Evolutionary conservation across 2,113 vertebrate species (phyloP).

Genomic region (Rallus limicola): DNA sequence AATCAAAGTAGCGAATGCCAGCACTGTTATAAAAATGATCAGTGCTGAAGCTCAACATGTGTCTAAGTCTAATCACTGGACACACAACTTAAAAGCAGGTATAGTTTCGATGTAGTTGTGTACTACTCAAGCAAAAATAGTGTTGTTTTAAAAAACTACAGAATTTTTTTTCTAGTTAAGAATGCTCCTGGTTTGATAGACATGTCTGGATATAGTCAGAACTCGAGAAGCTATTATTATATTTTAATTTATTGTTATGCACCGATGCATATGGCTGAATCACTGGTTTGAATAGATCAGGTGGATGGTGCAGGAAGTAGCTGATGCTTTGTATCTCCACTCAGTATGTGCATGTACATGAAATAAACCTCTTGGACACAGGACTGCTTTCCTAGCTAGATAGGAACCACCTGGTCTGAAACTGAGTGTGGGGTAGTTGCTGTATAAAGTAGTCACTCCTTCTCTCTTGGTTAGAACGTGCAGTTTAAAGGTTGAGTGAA

Average conservation of each 20-base stretch:
- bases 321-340: neutral
- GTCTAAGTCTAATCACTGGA: neutral
- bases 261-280: neutral
- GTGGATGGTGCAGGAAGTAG: neutral
- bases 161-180: neutral
- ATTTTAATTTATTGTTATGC: neutral
- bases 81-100: neutral
- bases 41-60: neutral
- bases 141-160: fast-evolving
- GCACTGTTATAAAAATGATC: neutral
- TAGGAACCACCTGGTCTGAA: neutral
- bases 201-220: neutral
- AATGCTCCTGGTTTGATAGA: neutral
- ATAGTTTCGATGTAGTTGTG: neutral
- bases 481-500: neutral
- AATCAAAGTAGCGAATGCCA: neutral
- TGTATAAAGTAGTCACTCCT: neutral
- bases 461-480: neutral
- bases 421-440: neutral
- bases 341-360: neutral
- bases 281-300: neutral
- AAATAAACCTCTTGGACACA: neutral
- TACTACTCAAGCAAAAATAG: neutral
- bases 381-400: neutral
- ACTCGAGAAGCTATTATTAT: neutral